Evolutionary conservation across 2,888 invertebrate genomes (phyloP), one percentile per base, ranked within the genome.

Genomic region (Leptogaster cylindrica): DNA sequence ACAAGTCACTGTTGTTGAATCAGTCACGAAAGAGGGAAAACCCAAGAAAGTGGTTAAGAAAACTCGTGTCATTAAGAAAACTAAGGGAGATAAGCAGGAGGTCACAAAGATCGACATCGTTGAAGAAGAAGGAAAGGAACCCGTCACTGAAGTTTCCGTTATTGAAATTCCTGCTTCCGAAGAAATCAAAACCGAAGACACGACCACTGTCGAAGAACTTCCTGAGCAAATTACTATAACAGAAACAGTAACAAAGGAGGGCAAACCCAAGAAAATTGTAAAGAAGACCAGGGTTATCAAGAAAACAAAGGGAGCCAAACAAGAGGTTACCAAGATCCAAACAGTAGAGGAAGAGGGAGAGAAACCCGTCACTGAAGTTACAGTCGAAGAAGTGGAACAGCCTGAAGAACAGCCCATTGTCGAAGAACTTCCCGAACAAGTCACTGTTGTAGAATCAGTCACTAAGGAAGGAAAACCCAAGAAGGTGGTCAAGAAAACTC

Each of bases 361-460:
- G n/a, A n/a, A n/a, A n/a, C n/a, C n/a, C n/a, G n/a, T n/a, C n/a
- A n/a, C n/a, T n/a, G n/a, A n/a, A n/a, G n/a, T n/a, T n/a, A n/a
- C n/a, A n/a, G n/a, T n/a, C n/a, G n/a, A n/a, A n/a, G n/a, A n/a
- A n/a, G n/a, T n/a, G n/a, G 46, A 52, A 7, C 71, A 73, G 10
- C 71, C 74, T 31, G 73, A 71, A 8, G 23, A 58, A 44, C 70
- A 66, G 2, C 65, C 68, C 41, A 48, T 67, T 23, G 28, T 74
- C 18, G 64, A 63, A 14, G 73, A 73, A 63, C 51, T 71, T 50
- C 69, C 72, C 10, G 72, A 75, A 48, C 69, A 72, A 51, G 68
- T 81, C 0, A 78, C 80, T 50, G 74, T 83, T 1, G 78, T 81
- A 1, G 83, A 84, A 75, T 79, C 77, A 23, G 66, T 73, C 6